phyloP scores from a whole-genome alignment of 2,888 invertebrate genomes.

The Glyphotaelius pellucidus region DNA sequence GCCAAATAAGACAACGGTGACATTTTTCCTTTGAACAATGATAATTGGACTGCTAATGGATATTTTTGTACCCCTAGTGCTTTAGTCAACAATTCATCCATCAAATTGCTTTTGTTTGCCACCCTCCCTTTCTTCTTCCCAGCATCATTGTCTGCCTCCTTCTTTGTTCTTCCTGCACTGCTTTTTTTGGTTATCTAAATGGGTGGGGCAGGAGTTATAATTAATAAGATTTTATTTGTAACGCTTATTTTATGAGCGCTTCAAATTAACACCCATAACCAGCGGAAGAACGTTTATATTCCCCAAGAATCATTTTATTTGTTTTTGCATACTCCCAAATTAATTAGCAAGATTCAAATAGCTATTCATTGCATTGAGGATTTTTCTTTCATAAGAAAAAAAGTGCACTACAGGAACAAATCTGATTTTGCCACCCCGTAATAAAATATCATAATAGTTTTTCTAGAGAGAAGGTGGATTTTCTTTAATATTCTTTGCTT shows the following conservation, averaged over 20 bases:
- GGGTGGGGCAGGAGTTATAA: neutral
- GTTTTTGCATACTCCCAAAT: neutral
- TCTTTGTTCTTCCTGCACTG: slow-evolving; percentile 31
- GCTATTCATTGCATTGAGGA: too few relatives aligned
- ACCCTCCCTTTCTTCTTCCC: slow-evolving; percentile 25
- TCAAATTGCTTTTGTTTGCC: slow-evolving; percentile 47
- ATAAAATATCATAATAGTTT: neutral
- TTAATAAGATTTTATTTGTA: neutral
- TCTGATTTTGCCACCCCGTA: neutral
- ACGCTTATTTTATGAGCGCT: neutral
- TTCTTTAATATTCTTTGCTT: neutral
- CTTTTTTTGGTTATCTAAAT: slow-evolving; percentile 22
- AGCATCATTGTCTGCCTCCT: slow-evolving; percentile 42
- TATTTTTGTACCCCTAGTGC: slow-evolving; percentile 44
- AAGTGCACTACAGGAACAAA: neutral
- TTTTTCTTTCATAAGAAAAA: too few relatives aligned
- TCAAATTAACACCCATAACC: neutral
- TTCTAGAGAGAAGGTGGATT: too few relatives aligned
- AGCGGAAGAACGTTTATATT: neutral
- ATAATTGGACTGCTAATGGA: slow-evolving; percentile 51
- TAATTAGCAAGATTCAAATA: too few relatives aligned
- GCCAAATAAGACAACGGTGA: slow-evolving; percentile 7
- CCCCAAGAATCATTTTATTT: neutral
- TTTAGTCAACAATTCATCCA: slow-evolving; percentile 46
- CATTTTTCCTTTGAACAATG: slow-evolving; percentile 45